A percentile compares a stretch with the other conserved stretches of the same genome.
Evolutionary conservation across 2,888 invertebrate species (phyloP).

Genomic region (Allacma fusca): DNA sequence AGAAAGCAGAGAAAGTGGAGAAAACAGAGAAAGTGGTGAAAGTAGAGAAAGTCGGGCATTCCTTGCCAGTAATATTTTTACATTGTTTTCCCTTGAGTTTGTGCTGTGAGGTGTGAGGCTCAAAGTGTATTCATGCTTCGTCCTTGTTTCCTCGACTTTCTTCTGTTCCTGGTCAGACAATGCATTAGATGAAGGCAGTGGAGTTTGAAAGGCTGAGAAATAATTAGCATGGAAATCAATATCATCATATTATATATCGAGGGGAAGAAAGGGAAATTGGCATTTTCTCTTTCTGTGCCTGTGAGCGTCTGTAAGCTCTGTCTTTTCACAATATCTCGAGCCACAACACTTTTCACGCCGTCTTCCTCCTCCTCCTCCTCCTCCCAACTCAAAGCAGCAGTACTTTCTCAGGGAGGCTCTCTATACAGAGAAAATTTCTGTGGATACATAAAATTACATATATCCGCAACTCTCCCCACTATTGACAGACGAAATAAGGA

Average conservation of each 20-base stretch:
- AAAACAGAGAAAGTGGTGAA: too few relatives aligned
- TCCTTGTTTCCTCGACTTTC: neutral
- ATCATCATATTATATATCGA: slow-evolving; percentile 48
- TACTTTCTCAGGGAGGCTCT: too few relatives aligned
- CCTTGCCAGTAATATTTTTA: too few relatives aligned
- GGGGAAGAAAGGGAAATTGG: slow-evolving; percentile 49
- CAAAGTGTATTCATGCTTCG: neutral
- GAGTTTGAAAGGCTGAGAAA: slow-evolving; percentile 26
- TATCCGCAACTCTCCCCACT: too few relatives aligned
- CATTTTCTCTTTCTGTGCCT: slow-evolving; percentile 39
- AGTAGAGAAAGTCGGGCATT: too few relatives aligned
- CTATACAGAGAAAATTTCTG: too few relatives aligned
- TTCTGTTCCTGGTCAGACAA: slow-evolving; percentile 3
- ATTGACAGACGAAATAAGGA: too few relatives aligned
- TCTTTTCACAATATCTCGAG: neutral
- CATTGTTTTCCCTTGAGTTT: slow-evolving; percentile 5
- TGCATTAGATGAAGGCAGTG: neutral
- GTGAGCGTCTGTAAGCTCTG: neutral
- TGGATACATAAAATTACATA: too few relatives aligned
- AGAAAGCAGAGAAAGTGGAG: too few relatives aligned
- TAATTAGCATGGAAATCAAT: slow-evolving; percentile 55
- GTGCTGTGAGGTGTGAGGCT: neutral
- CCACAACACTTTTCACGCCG: too few relatives aligned
- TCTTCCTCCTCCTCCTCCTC: too few relatives aligned
- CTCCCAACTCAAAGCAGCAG: too few relatives aligned